Evolutionary conservation across 23 tunicate species (phyloP), one percentile per base, ranked within the genome.

Genomic region (Halocynthia roretzi): DNA sequence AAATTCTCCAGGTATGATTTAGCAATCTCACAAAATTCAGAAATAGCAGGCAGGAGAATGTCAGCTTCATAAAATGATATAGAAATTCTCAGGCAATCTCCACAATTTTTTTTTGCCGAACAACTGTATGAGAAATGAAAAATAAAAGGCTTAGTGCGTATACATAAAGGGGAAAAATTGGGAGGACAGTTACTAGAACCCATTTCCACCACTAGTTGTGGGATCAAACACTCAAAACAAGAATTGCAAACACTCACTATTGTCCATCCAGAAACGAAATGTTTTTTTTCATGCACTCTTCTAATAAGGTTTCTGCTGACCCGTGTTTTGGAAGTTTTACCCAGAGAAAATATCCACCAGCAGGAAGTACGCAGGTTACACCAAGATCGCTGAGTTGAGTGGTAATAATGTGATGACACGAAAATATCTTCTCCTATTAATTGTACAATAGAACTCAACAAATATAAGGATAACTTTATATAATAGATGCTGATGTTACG

Each of bases 311-410:
- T 8, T 40, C 5, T 20, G 70, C 31, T 8, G 70, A 65, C 10
- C 22, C 22, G 19, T 48, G 5, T 65, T 65, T 40, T 10, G 70
- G 70, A 11, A 65, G 19, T 20, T 40, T 65, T 9, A 65, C 31
- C 70, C 70, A 65, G 49, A 65, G 22, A 15, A 65, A 65, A 65
- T 20, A 9, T 10, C 70, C 70, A 65, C 70, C 70, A 20, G 22
- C 31, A 8, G 70, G 70, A 9, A 65, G 70, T 20, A 20, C 31
- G 2, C 70, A 65, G 31, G 22, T 5, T 15, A 65, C 70, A 15
- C 70, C 70, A 15, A 20, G 31, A 40, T 65, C 31, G 10, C 19
- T 15, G 10, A 65, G 19, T 65, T 48, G 70, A 10, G 22, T 31
- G 44, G 44, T 31, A 31, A 31, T 31, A 31, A 31, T 31, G 4